A percentile compares a stretch with the other conserved stretches of the same genome.
Conservation (phyloP, 2,113 vertebrate genomes). For the Corynorhinus townsendii region DNA sequence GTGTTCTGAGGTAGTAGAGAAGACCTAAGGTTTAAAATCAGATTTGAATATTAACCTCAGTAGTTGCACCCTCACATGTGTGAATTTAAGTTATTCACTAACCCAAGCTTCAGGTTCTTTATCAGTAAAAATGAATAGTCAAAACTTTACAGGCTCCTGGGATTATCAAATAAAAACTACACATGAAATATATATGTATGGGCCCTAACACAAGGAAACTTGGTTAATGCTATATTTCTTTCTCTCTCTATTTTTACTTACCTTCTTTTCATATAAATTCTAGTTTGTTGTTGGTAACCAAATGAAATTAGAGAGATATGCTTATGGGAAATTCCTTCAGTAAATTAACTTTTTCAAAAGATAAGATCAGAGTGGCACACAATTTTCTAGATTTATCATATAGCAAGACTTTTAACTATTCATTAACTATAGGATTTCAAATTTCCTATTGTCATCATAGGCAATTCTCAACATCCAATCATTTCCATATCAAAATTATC, state of each 20-base stretch:
- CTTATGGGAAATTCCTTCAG: neutral
- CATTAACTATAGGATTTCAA: neutral
- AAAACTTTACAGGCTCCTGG: neutral
- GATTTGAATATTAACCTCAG: neutral
- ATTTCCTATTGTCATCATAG: neutral
- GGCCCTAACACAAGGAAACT: neutral
- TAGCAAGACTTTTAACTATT: neutral
- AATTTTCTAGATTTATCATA: neutral
- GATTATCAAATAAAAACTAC: neutral
- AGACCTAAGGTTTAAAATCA: neutral
- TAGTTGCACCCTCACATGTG: neutral
- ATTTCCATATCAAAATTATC: neutral
- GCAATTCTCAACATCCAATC: neutral
- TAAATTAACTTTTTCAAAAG: neutral
- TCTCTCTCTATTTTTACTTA: neutral
- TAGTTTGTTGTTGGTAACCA: neutral
- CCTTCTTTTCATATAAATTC: neutral
- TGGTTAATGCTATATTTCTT: neutral
- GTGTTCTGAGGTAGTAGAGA: neutral
- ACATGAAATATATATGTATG: neutral
- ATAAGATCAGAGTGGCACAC: neutral
- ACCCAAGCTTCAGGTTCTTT: neutral
- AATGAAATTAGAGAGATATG: neutral
- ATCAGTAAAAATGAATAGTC: neutral
- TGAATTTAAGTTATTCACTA: neutral